A percentile compares a stretch with the other conserved stretches of the same genome.
Evolutionary conservation across 2,113 vertebrate genomes (phyloP).

Genomic region (Grammomys dolichurus): DNA sequence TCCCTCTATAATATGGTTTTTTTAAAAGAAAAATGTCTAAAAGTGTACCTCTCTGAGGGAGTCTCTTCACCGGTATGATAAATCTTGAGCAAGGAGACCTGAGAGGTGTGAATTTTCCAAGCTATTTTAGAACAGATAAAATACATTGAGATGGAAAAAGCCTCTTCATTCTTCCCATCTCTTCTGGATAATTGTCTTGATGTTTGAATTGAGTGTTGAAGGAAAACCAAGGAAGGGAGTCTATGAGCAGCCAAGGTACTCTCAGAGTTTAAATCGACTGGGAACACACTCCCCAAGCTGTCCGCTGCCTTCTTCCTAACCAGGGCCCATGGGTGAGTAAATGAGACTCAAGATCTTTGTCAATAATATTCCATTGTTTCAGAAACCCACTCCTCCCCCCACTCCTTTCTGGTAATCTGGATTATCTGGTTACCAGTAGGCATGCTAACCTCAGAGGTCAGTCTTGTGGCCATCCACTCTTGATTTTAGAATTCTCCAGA

Average conservation of each 20-base stretch:
- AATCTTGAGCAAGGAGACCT: constrained; percentile 39
- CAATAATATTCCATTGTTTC: too few species aligned
- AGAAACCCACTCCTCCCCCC: not conserved
- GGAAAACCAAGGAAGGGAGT: not conserved
- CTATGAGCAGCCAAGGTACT: not conserved
- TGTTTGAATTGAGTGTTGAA: constrained; percentile 21
- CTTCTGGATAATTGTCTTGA: not conserved
- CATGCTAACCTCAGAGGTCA: not conserved
- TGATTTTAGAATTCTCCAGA: not conserved
- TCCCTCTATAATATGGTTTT: not conserved
- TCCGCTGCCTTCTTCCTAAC: not conserved
- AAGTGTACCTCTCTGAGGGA: not conserved
- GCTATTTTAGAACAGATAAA: constrained; percentile 11
- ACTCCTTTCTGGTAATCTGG: not conserved
- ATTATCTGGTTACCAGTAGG: not conserved
- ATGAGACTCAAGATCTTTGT: not conserved
- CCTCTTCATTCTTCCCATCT: not conserved
- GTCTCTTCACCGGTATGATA: constrained; percentile 20
- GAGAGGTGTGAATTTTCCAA: not conserved
- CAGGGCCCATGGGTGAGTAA: not conserved
- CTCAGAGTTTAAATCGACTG: constrained; percentile 9
- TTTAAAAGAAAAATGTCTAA: not conserved
- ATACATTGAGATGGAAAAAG: not conserved
- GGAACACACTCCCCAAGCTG: not conserved
- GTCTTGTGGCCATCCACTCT: not conserved